A percentile compares a stretch with the other conserved stretches of the same genome.
phyloP scores from a whole-genome alignment of 2,888 invertebrate species.

The Drosophila testacea region DNA sequence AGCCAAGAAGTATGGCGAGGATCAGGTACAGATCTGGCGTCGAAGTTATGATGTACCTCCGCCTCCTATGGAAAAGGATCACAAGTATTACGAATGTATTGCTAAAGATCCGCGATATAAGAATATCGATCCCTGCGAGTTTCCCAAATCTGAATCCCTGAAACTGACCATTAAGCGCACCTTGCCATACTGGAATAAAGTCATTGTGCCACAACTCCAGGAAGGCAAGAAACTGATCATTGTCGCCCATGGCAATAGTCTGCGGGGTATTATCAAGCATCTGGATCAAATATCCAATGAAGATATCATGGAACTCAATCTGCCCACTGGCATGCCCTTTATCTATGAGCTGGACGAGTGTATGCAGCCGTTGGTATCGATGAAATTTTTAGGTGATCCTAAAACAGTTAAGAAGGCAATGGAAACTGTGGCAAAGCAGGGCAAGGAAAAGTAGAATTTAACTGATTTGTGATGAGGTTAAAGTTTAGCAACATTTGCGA shows the following conservation, averaged over 20 bases:
- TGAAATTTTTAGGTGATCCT: conserved; percentile 92
- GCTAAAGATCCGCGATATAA: conserved; percentile 91
- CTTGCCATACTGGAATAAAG: conserved; percentile 94
- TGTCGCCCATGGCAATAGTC: conserved; percentile 95
- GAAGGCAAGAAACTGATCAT: conserved; percentile 92
- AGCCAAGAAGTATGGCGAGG: conserved; percentile 94
- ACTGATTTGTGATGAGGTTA: conserved; percentile 24
- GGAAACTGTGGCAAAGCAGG: conserved; percentile 92
- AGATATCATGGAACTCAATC: conserved; percentile 91
- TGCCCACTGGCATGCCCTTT: conserved; percentile 93
- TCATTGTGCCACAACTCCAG: conserved; percentile 90
- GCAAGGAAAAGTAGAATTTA: conserved; percentile 88
- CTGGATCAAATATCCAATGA: conserved; percentile 91
- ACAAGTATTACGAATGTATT: conserved; percentile 91
- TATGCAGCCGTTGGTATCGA: conserved; percentile 90
- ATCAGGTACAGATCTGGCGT: conserved; percentile 93
- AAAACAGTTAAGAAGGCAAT: conserved; percentile 92
- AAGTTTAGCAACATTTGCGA: conserved; percentile 16
- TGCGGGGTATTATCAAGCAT: conserved; percentile 94
- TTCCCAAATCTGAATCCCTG: conserved; percentile 93
- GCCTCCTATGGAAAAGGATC: conserved; percentile 92
- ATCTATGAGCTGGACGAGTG: conserved; percentile 91
- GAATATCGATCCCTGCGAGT: conserved; percentile 91
- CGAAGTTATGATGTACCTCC: conserved; percentile 94
- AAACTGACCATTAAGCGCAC: conserved; percentile 93